Percentiles rank a stretch among this genome's conserved stretches.
Evolutionary conservation across 2,113 vertebrate genomes (phyloP).

Genomic region (Turnix velox): DNA sequence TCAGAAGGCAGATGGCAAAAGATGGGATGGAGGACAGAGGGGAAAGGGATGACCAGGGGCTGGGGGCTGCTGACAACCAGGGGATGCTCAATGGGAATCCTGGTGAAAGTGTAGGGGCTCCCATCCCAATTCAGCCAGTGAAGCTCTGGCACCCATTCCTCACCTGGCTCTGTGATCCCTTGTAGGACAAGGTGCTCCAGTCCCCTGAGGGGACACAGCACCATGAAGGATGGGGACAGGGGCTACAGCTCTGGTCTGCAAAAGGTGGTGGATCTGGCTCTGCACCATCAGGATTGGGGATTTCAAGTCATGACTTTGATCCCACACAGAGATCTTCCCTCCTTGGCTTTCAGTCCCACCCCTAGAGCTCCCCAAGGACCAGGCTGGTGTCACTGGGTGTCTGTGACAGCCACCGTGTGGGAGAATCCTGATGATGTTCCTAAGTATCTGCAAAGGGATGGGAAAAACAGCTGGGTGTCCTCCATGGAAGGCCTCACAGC

Average conservation of each 20-base stretch:
- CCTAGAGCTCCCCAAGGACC: not conserved
- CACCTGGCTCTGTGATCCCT: accelerated
- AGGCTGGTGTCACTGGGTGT: not conserved
- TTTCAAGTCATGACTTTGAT: not conserved
- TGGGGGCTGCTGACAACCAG: accelerated
- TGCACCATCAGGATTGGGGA: not conserved
- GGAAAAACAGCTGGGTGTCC: not conserved
- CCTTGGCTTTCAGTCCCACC: not conserved
- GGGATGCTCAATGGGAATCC: accelerated
- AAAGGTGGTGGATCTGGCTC: accelerated
- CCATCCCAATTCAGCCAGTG: not conserved
- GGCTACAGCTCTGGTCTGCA: not conserved
- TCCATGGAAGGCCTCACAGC: accelerated
- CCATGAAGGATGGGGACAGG: accelerated
- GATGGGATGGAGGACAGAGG: not conserved
- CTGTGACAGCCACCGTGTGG: accelerated
- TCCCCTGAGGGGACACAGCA: not conserved
- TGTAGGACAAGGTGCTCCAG: accelerated
- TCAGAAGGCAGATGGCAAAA: not conserved
- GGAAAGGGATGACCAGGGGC: not conserved
- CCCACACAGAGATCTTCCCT: not conserved
- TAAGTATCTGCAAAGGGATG: accelerated
- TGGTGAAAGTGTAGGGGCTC: not conserved
- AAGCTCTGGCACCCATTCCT: not conserved
- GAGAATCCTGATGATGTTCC: not conserved